Conservation (phyloP, 2,888 invertebrate species). For the Penaeus monodon region DNA sequence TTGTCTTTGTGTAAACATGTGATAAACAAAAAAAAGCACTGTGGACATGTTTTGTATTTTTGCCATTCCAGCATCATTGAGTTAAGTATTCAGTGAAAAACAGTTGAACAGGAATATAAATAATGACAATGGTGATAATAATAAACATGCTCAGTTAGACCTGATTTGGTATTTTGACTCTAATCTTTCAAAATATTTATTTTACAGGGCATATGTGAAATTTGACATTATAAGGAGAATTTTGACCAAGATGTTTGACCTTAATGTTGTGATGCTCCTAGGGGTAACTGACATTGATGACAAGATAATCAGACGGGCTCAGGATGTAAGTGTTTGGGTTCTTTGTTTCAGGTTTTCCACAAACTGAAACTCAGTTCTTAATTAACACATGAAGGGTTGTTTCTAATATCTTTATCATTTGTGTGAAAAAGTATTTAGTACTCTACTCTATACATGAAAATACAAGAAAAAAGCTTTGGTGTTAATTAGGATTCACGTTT, state of each 20-base stretch:
- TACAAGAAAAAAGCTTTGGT: no score
- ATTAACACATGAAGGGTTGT: neutral
- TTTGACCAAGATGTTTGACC: conserved; percentile 80
- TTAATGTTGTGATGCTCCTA: conserved; percentile 86
- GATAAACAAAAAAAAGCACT: no score
- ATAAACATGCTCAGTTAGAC: neutral
- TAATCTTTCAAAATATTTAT: no score
- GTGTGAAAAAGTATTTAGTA: no score
- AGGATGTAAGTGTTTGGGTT: conserved; percentile 68
- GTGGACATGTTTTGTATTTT: no score
- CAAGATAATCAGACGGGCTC: conserved; percentile 85
- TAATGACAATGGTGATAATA: neutral
- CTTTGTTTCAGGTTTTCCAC: neutral
- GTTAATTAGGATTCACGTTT: no score
- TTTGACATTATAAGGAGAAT: conserved; percentile 88
- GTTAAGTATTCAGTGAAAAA: neutral
- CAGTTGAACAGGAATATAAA: neutral
- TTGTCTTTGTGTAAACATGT: no score
- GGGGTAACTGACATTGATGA: conserved; percentile 95
- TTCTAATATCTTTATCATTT: neutral
- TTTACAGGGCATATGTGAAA: neutral
- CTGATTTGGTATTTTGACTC: neutral
- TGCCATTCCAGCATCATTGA: no score
- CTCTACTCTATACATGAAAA: no score
- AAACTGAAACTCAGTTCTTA: neutral